Base-by-base conservation (phyloP, 2,888 invertebrate genomes). In the Cheilosia urbana region DNA sequence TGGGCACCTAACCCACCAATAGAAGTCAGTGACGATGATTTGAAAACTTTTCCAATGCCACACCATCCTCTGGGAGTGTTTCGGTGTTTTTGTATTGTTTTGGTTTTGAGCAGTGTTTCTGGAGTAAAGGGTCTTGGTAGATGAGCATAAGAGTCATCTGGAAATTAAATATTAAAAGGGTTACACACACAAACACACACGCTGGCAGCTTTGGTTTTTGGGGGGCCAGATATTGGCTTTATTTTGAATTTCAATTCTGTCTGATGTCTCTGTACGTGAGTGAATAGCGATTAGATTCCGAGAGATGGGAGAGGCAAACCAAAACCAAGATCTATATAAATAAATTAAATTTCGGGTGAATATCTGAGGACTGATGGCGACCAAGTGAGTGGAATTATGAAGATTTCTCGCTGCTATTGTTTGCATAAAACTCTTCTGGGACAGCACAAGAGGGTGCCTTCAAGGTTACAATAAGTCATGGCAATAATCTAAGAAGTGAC, bases 91-190 rank as follows among this genome's bases (percentile, higher is more conserved):
- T 81, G 37, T 27, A 68, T 66, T 82, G 53, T 60, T 66, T 77
- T 81, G 53, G 47, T 65, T 71, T 72, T 60, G 58, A 42, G 66
- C 51, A 24, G n/a, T 30, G 24, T 66, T 37, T 13, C 13, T 1
- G 17, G 1, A 9, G 53, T 3, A 34, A 42, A 58, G 51, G 7
- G 2, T 30, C 27, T 27, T 15, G 21, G 45, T 6, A 37, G 21
- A 40, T 37, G 27, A 53, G 24, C 21, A 75, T 47, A 60, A 73
- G 55, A 49, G 9, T 9, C 53, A 77, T 11, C 37, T 77, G 58
- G n/a, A 78, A 73, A 73, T 83, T 57, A 78, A 83, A 83, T 83
- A 78, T 83, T 83, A 78, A 83, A 78, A 83, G 78, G 78, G 73
- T 83, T 66, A 21, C 24, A 24, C 13, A 21, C 7, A 19, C 4